Percentiles rank a stretch among this genome's conserved stretches.
Evolutionary conservation across 2,113 vertebrate genomes (phyloP).

Genomic region (Dissostichus mawsoni): DNA sequence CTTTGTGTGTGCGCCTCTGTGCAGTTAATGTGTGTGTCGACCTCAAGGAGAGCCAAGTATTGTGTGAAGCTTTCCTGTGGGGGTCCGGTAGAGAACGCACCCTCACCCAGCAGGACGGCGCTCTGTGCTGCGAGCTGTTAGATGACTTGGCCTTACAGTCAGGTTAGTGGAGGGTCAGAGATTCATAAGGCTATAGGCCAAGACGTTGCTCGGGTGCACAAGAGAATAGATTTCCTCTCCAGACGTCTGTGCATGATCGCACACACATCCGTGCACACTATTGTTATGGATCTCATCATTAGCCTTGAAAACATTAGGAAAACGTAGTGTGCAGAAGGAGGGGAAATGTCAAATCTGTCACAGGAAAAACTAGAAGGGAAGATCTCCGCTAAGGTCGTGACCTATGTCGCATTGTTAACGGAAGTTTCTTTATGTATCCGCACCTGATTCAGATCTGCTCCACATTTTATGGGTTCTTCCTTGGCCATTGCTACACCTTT

Average conservation of each 20-base stretch:
- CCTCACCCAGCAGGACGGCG: constrained; percentile 54
- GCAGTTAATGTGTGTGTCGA: constrained; percentile 42
- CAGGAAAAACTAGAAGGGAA: background rate
- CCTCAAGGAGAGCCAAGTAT: constrained; percentile 73
- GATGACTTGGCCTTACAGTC: constrained; percentile 40
- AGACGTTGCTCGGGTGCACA: constrained; percentile 47
- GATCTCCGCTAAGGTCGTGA: too few species aligned
- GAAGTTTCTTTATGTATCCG: too few species aligned
- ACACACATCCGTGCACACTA: background rate
- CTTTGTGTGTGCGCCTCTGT: constrained; percentile 19
- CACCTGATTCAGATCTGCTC: too few species aligned
- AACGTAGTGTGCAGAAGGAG: background rate
- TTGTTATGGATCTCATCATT: constrained; percentile 28
- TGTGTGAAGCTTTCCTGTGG: constrained; percentile 79
- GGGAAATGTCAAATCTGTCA: background rate
- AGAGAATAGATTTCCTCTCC: constrained; percentile 69
- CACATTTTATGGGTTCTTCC: too few species aligned
- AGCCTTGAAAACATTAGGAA: background rate
- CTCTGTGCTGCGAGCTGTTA: constrained; percentile 8
- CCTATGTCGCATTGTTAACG: too few species aligned
- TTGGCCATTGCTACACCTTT: too few species aligned
- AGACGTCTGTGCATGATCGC: constrained; percentile 57
- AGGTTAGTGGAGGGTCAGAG: constrained; percentile 61
- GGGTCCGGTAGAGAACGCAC: constrained; percentile 64
- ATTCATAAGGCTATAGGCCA: constrained; percentile 56